phyloP scores from a whole-genome alignment of 2,888 invertebrate genomes.

The Tetranychus piercei region DNA sequence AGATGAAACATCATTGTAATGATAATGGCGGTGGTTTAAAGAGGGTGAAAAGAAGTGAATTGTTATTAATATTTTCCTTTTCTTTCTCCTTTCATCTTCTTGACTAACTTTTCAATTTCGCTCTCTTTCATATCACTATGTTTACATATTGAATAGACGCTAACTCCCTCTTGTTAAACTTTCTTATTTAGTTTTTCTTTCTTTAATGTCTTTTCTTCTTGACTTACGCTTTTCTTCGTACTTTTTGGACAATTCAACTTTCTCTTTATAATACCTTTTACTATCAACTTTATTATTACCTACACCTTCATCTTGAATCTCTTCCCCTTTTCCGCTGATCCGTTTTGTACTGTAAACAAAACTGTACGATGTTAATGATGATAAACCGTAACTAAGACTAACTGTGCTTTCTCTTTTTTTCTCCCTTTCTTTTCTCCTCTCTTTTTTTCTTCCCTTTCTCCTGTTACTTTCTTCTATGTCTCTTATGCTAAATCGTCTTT shows the following conservation, averaged over 20 bases:
- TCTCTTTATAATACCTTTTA: neutral
- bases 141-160: neutral
- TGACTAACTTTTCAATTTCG: no score
- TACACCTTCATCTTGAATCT: neutral
- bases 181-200: neutral
- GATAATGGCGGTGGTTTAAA: no score
- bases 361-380: neutral
- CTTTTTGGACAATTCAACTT: neutral
- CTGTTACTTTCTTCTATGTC: neutral
- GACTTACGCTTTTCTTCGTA: neutral
- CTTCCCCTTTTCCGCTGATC: neutral
- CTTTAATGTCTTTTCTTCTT: neutral
- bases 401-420: slow-evolving; percentile 1
- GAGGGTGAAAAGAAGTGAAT: neutral
- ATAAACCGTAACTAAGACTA: neutral
- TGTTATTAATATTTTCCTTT: neutral
- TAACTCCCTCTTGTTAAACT: neutral
- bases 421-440: slow-evolving; percentile 6
- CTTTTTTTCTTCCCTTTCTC: neutral
- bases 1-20: no score
- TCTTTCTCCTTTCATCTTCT: neutral
- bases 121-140: no score
- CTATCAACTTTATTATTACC: neutral
- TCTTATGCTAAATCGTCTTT: neutral
- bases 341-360: neutral